Conservation (phyloP, 2,888 invertebrate species). For the Cheilosia vulpina region DNA sequence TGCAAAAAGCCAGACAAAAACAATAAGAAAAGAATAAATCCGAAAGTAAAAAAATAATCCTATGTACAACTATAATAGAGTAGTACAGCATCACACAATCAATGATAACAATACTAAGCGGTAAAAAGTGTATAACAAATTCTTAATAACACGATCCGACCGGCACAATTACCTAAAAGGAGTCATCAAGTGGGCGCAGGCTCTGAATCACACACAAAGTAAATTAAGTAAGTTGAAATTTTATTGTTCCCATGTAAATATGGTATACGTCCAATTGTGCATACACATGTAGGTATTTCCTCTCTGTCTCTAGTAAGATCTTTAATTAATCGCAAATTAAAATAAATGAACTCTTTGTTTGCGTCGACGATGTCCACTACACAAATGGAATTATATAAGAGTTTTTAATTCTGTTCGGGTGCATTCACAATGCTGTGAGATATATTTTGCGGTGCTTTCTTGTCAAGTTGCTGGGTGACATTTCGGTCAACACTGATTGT, state of each 20-base stretch:
- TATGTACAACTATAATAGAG: slow-evolving; percentile 45
- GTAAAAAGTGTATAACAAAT: slow-evolving; percentile 46
- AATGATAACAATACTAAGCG: slow-evolving; percentile 63
- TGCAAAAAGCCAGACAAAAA: slow-evolving; percentile 53
- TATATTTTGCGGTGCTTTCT: background rate
- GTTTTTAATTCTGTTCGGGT: slow-evolving; percentile 11
- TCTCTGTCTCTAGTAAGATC: slow-evolving; percentile 12
- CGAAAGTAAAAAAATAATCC: slow-evolving; percentile 20
- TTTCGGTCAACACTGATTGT: background rate
- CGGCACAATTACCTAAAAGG: slow-evolving; percentile 67
- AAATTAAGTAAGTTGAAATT: slow-evolving; percentile 53
- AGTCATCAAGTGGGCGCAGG: slow-evolving; percentile 38
- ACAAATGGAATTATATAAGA: slow-evolving; percentile 47
- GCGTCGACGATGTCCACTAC: slow-evolving; percentile 9
- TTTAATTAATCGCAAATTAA: slow-evolving; percentile 52
- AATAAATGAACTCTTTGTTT: slow-evolving; percentile 58
- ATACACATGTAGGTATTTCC: background rate
- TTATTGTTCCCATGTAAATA: slow-evolving; percentile 29
- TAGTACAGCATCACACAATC: slow-evolving; percentile 60
- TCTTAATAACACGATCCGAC: slow-evolving; percentile 29
- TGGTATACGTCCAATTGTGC: slow-evolving; percentile 1
- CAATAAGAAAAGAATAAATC: slow-evolving; percentile 22
- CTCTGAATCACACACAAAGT: slow-evolving; percentile 26
- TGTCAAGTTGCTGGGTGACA: background rate
- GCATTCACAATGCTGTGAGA: slow-evolving; percentile 1